A percentile compares a stretch with the other conserved stretches of the same genome.
Evolutionary conservation across 2,113 vertebrate species (phyloP).

Genomic region (Eretmochelys imbricata): DNA sequence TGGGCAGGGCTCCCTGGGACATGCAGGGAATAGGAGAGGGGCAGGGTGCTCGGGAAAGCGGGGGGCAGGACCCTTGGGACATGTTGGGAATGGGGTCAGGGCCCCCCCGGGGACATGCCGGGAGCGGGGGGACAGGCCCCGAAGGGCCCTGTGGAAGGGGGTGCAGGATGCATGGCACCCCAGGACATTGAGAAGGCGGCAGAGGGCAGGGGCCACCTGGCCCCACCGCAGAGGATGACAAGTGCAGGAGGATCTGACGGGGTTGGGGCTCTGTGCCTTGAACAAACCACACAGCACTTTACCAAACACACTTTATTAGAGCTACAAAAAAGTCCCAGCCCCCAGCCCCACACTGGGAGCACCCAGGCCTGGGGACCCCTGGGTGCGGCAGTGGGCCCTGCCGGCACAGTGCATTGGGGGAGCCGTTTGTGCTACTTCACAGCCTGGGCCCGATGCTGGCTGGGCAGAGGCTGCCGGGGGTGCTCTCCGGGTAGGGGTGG

Average conservation of each 20-base stretch:
- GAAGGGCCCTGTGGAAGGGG: neutral
- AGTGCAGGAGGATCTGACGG: neutral
- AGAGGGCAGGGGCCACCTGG: neutral
- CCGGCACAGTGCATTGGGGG: too few relatives aligned
- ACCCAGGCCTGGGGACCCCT: neutral
- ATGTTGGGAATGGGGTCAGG: neutral
- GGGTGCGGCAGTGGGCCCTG: neutral
- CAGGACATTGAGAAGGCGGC: neutral
- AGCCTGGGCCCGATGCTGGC: neutral
- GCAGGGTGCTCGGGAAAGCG: neutral
- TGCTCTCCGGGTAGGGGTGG: neutral
- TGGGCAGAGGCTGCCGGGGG: neutral
- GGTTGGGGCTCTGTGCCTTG: constrained; percentile 64
- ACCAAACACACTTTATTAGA: constrained; percentile 85
- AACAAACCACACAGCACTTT: constrained; percentile 82
- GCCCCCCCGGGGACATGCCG: neutral
- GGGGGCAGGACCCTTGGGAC: neutral
- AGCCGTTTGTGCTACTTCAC: neutral
- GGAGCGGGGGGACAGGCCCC: neutral
- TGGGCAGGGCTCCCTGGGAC: constrained; percentile 61
- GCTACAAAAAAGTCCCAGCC: constrained; percentile 77
- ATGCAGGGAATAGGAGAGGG: neutral
- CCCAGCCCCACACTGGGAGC: neutral
- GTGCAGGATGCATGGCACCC: neutral
- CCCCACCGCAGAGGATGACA: neutral